phyloP scores from a whole-genome alignment of 1,140 invertebrate species.

The Hycleus cichorii region DNA sequence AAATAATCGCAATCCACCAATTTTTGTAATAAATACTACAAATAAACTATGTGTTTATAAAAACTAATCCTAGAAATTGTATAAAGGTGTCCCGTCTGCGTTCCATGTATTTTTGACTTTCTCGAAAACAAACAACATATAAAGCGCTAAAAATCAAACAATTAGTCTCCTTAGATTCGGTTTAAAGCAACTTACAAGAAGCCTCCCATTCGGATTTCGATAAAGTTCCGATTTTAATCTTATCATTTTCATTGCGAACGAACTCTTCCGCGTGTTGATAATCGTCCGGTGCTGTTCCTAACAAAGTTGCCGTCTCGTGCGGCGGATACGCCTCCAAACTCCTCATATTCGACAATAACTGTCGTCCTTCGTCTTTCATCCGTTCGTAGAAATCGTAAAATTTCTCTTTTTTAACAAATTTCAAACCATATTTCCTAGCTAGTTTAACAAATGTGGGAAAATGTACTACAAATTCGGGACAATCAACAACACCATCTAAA shows the following conservation, averaged over 20 bases:
- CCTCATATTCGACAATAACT: slow-evolving; percentile 66
- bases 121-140: slow-evolving; percentile 77
- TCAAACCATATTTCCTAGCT: slow-evolving; percentile 72
- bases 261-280: slow-evolving; percentile 66
- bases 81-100: slow-evolving; percentile 52
- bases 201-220: slow-evolving; percentile 92
- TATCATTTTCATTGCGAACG: slow-evolving; percentile 43
- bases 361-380: slow-evolving; percentile 51
- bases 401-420: slow-evolving; percentile 61
- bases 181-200: slow-evolving; percentile 57
- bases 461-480: slow-evolving; percentile 96
- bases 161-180: no score
- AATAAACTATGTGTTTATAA: no score
- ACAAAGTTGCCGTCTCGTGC: slow-evolving; percentile 46
- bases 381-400: slow-evolving; percentile 80
- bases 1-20: no score
- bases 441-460: slow-evolving; percentile 80
- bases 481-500: slow-evolving; percentile 93
- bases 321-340: slow-evolving; percentile 65
- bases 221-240: slow-evolving; percentile 65
- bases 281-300: slow-evolving; percentile 53
- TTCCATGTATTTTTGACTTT: slow-evolving; percentile 64
- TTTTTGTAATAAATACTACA: no score
- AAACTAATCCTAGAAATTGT: slow-evolving; percentile 19
- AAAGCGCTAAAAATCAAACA: slow-evolving; percentile 61